Evolutionary conservation across 2,797 vertebrate genomes (phyloP).

Genomic region (Neosilurus mollespiculum): DNA sequence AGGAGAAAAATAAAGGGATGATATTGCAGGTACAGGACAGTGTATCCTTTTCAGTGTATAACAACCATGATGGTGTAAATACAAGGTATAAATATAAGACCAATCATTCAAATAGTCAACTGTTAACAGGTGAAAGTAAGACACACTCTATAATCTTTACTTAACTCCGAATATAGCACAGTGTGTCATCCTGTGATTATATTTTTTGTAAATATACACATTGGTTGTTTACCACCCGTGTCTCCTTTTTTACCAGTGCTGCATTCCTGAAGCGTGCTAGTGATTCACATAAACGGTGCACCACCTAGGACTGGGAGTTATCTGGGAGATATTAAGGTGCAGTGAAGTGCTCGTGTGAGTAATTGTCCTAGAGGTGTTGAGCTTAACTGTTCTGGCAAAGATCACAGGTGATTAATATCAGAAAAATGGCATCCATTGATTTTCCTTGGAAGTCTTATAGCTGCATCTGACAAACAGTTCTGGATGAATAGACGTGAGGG

Average conservation of each 20-base stretch:
- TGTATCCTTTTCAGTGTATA: background rate
- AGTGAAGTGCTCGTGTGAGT: slow-evolving; percentile 4
- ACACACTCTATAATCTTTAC: background rate
- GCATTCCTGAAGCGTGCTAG: background rate
- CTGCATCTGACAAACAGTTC: background rate
- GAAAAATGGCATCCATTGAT: slow-evolving; percentile 24
- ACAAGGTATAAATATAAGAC: too few species aligned
- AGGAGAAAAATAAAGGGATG: background rate
- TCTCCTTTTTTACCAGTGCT: too few species aligned
- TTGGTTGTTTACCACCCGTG: background rate
- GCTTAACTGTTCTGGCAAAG: slow-evolving; percentile 5
- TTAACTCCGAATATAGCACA: background rate
- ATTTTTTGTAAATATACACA: background rate
- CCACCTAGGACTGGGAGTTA: background rate
- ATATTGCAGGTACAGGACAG: background rate
- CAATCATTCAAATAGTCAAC: background rate
- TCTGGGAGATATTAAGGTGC: background rate
- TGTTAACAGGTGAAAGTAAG: background rate
- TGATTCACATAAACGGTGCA: slow-evolving; percentile 6
- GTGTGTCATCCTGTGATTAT: background rate
- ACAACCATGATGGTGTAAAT: too few species aligned
- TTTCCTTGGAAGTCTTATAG: background rate
- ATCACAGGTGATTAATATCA: slow-evolving; percentile 20
- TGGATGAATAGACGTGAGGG: background rate
- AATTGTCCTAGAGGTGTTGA: background rate